Evolutionary conservation across 2,888 invertebrate species (phyloP), one percentile per base, ranked within the genome.

Genomic region (Gymnosoma rotundatum): DNA sequence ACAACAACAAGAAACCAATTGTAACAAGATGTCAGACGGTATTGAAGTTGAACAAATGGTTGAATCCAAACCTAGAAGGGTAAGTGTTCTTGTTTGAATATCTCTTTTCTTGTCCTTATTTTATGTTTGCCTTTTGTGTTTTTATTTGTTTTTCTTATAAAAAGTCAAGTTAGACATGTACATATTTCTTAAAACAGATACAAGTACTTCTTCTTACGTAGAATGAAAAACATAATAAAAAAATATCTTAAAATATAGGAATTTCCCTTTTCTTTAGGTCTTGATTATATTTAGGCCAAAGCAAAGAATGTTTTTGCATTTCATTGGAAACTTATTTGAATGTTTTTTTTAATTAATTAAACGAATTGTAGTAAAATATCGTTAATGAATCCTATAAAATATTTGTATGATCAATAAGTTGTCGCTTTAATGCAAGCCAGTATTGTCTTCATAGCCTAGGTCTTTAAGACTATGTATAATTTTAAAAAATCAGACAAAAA

Each of bases 41-140:
- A 93, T 94, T 92, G 94, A 94, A 93, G 94, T 94, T 92, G 94
- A 94, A 89, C 94, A 93, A 91, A 89, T 90, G 88, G 89, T 90
- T 81, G 83, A 94, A 91, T 94, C 94, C 92, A 94, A 94, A 88
- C 94, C 94, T 80, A 93, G 93, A 93, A 94, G 94, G 94, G 94
- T 94, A 91, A 94, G 93, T 93, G 64, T 61, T 70, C 21, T 67
- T 64, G 21, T 67, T 61, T 64, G 38, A 14, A 14, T 38, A 12
- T 25, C 64, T 70, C 45, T 45, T 48, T 36, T 61, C 48, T 72
- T 63, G 54, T 67, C 67, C 67, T 76, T 50, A 48, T 61, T 67
- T 79, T 66, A 25, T 16, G 54, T 52, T 54, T 54, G 25, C 66
- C 66, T 56, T 64, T 38, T 64, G 50, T 21, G 52, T 61, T 21